Base-by-base conservation (phyloP, 2,113 vertebrate genomes). In the Platycercus adscitus region DNA sequence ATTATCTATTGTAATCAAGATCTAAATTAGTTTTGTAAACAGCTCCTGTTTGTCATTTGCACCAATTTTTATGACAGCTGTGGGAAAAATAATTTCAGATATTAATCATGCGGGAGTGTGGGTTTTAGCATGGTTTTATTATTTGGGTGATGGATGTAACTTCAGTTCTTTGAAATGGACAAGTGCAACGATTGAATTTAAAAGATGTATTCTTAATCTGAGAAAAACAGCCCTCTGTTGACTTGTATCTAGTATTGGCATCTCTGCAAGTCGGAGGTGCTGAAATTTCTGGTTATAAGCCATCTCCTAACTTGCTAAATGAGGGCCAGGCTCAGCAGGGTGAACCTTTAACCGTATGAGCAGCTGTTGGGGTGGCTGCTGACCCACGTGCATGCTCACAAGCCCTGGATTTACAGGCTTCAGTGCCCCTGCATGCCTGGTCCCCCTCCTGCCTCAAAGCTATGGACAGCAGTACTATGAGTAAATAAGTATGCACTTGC, bases 81-180 rank as follows among this genome's bases (percentile, higher is more conserved):
- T 29, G 61, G 77, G 81, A 26, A 89, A 89, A 79, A 63, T 12
- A 29, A 47, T 85, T 91, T 75, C 49, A 90, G 88, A 60, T 90
- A 88, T 11, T 88, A 43, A 61, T 82, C 44, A 11, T 17, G 16
- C 23, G 35, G 66, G 43, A 85, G 26, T 25, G 33, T 1, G 8
- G 44, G 29, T 56, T 91, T 90, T 73, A 65, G 17, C 11, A 3
- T 35, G 44, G 16, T 72, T 71, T 88, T 76, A 26, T 82, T 71
- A 64, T 69, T 69, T 61, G 52, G 10, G 29, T 43, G 70, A 50
- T 88, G 43, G 35, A 46, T 76, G 11, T 47, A 55, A n/a, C 41
- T 77, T 69, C n/a, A 53, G 15, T 90, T 76, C 61, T 47, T 37
- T 44, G 18, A 73, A 82, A 23, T 52, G 50, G 35, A 60, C 56